These are phyloP conservation scores for Drosophila cyrtoloma DNA, from an alignment of 2,888 invertebrate species.

Conservation along the genomic window DNA sequence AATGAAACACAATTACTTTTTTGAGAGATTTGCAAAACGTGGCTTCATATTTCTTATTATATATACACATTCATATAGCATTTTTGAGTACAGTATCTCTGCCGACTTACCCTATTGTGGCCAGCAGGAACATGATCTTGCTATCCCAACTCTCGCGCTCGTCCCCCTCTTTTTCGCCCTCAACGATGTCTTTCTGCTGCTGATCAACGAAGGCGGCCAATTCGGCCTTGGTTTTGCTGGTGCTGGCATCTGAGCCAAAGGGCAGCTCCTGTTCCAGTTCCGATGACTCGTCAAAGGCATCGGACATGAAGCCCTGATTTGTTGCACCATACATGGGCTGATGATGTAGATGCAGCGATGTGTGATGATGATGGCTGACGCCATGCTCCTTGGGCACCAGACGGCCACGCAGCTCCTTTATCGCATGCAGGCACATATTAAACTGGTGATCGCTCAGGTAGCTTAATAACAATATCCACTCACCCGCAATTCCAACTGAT, in stretches of 20 bases:
- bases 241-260: slow-evolving; percentile 83
- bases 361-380: slow-evolving; percentile 86
- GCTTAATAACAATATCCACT: slow-evolving; percentile 48
- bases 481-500: slow-evolving; percentile 94
- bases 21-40: neutral
- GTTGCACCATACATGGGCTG: slow-evolving; percentile 92
- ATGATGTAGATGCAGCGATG: slow-evolving; percentile 76
- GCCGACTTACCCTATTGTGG: slow-evolving; percentile 90
- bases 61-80: neutral
- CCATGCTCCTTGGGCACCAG: slow-evolving; percentile 90
- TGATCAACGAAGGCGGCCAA: slow-evolving; percentile 53
- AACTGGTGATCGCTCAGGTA: neutral
- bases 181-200: slow-evolving; percentile 86
- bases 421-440: neutral
- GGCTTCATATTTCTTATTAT: neutral
- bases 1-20: neutral
- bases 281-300: slow-evolving; percentile 83
- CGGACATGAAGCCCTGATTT: slow-evolving; percentile 90
- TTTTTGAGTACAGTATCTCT: neutral
- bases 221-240: slow-evolving; percentile 82
- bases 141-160: slow-evolving; percentile 97
- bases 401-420: slow-evolving; percentile 90
- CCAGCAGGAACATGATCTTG: slow-evolving; percentile 95
- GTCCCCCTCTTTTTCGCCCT: slow-evolving; percentile 89
- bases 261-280: slow-evolving; percentile 78